Evolutionary conservation across 2,113 vertebrate genomes (phyloP).

Genomic region (Apeltes quadracus): DNA sequence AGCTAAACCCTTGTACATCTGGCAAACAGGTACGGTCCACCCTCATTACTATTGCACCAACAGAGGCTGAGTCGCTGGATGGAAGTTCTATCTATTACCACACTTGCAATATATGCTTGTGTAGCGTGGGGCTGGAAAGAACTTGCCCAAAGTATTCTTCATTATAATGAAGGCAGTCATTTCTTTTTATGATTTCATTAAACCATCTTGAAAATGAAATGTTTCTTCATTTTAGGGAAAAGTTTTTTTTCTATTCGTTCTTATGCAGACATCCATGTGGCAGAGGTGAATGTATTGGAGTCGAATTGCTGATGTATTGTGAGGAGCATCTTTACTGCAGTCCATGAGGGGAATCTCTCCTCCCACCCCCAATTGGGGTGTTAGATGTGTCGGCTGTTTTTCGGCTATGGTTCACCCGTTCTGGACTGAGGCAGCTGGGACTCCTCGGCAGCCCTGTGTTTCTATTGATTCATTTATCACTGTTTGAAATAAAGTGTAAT

Average conservation of each 20-base stretch:
- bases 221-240: constrained; percentile 11
- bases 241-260: constrained; percentile 5
- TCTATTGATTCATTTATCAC: constrained; percentile 59
- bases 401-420: constrained; percentile 20
- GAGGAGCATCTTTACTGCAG: constrained; percentile 63
- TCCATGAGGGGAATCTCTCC: constrained; percentile 52
- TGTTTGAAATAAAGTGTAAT: constrained; percentile 43
- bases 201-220: not conserved
- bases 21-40: constrained; percentile 79
- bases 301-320: constrained; percentile 49
- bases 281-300: constrained; percentile 46
- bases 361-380: constrained; percentile 23
- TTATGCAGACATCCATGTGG: constrained; percentile 12
- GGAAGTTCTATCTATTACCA: constrained; percentile 13
- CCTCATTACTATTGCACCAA: constrained; percentile 23
- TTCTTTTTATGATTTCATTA: not conserved
- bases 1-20: constrained; percentile 78
- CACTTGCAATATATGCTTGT: constrained; percentile 30
- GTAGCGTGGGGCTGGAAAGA: not conserved
- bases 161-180: not conserved
- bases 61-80: not conserved
- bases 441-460: constrained; percentile 32
- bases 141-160: constrained; percentile 1
- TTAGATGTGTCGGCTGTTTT: constrained; percentile 27
- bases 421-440: constrained; percentile 48